Percentiles rank a stretch among this genome's conserved stretches.
Conservation (phyloP, 2,888 invertebrate genomes). For the Agrypnus murinus region DNA sequence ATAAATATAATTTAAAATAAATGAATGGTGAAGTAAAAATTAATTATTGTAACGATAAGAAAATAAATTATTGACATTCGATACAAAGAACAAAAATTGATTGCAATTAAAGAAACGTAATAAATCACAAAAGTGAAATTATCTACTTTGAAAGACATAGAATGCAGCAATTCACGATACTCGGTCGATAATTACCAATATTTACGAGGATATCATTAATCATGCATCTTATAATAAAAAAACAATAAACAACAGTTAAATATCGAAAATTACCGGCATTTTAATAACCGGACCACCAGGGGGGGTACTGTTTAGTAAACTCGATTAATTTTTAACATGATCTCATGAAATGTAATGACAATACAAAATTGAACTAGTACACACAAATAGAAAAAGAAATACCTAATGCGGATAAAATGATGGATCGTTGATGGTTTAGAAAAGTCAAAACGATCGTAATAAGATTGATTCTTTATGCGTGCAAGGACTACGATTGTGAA, state of each 20-base stretch:
- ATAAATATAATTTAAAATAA: background rate
- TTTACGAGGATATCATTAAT: constrained; percentile 19
- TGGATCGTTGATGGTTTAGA: constrained; percentile 2
- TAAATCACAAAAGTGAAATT: constrained; percentile 23
- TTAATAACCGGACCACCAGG: constrained; percentile 19
- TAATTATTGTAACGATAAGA: background rate
- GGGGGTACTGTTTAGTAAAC: constrained; percentile 3
- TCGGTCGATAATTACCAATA: constrained; percentile 11
- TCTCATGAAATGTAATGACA: constrained; percentile 9
- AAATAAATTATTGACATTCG: constrained; percentile 5
- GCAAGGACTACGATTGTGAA: constrained; percentile 23
- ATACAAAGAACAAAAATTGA: too few relatives aligned
- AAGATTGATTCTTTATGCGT: constrained; percentile 42
- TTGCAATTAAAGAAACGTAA: background rate
- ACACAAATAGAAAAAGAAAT: background rate
- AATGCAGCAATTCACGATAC: background rate
- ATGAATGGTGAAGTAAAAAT: background rate
- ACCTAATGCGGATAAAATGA: background rate
- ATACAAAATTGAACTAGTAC: constrained; percentile 1
- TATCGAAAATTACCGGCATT: background rate
- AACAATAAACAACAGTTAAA: constrained; percentile 9
- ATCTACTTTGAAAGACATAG: background rate
- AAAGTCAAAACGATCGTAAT: constrained; percentile 35
- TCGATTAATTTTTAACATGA: constrained; percentile 6
- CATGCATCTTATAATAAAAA: constrained; percentile 3